Percentiles rank a stretch among this genome's conserved stretches.
Conservation (phyloP, 2,113 vertebrate genomes). For the Seriola quinqueradiata region DNA sequence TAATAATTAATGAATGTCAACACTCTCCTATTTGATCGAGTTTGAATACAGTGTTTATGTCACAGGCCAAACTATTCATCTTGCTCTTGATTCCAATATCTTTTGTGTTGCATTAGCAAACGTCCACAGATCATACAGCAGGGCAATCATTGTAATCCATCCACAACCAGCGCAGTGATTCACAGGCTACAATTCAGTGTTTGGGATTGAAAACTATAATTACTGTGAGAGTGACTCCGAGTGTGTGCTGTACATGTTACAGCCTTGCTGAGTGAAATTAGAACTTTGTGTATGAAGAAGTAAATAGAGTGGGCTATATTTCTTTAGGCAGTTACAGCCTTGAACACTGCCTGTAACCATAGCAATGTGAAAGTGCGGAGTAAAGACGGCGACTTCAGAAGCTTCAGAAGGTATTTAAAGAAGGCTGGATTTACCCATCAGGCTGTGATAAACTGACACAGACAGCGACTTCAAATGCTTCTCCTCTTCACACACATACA, state of each 20-base stretch:
- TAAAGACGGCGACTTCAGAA: slow-evolving; percentile 18
- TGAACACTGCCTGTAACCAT: slow-evolving; percentile 51
- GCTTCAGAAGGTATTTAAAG: slow-evolving; percentile 18
- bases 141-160: slow-evolving; percentile 48
- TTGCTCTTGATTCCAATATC: slow-evolving; percentile 20
- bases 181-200: slow-evolving; percentile 44
- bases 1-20: slow-evolving; percentile 54
- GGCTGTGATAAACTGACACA: slow-evolving; percentile 11
- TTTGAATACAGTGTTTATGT: slow-evolving; percentile 43
- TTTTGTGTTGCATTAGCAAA: slow-evolving; percentile 45
- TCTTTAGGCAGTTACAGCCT: slow-evolving; percentile 8
- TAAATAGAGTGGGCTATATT: slow-evolving; percentile 11
- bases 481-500: not conserved
- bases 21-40: slow-evolving; percentile 15
- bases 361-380: slow-evolving; percentile 33
- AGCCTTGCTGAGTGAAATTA: slow-evolving; percentile 25
- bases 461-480: not conserved
- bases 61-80: slow-evolving; percentile 39
- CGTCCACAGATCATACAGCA: slow-evolving; percentile 10
- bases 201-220: slow-evolving; percentile 66
- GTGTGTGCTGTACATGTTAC: slow-evolving; percentile 3
- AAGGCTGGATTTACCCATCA: not conserved
- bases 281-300: slow-evolving; percentile 24
- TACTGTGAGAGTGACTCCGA: slow-evolving; percentile 40
- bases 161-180: slow-evolving; percentile 47